Evolutionary conservation across 2,797 vertebrate species (phyloP).

Genomic region (Semaprochilodus insignis): DNA sequence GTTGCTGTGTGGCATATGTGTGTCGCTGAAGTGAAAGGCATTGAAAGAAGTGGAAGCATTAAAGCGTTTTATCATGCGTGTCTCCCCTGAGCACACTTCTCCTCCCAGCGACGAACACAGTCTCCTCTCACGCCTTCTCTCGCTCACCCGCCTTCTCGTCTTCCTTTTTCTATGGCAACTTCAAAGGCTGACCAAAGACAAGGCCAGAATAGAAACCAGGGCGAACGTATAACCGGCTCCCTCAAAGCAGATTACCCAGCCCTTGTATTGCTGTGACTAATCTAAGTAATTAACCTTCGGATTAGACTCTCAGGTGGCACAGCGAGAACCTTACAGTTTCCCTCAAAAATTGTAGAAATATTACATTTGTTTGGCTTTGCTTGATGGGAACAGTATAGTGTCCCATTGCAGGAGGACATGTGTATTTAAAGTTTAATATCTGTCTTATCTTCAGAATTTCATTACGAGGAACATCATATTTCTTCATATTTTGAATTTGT

Average conservation of each 20-base stretch:
- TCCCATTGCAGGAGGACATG: background rate
- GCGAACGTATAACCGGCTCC: conserved; percentile 66
- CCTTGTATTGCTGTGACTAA: conserved; percentile 65
- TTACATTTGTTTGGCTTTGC: conserved; percentile 45
- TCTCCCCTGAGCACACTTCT: conserved; percentile 49
- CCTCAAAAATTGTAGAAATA: background rate
- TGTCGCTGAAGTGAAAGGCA: conserved; percentile 3
- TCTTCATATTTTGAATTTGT: no score
- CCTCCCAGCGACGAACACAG: background rate
- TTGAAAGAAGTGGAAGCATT: conserved; percentile 48
- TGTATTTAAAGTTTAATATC: background rate
- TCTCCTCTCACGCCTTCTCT: conserved; percentile 9
- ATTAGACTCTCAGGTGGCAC: conserved; percentile 47
- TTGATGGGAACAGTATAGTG: background rate
- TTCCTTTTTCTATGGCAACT: conserved; percentile 17
- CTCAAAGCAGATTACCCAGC: conserved; percentile 67
- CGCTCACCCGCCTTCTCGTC: conserved; percentile 14
- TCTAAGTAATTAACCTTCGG: conserved; percentile 63
- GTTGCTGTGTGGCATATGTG: conserved; percentile 18
- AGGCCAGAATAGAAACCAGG: conserved; percentile 67
- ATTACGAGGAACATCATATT: no score
- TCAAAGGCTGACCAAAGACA: conserved; percentile 59
- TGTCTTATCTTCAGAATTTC: background rate
- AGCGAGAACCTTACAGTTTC: conserved; percentile 2
- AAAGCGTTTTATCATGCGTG: conserved; percentile 58